Percentiles rank a stretch among this genome's conserved stretches.
Conservation (phyloP, 2,888 invertebrate genomes). For the Mermis nigrescens region DNA sequence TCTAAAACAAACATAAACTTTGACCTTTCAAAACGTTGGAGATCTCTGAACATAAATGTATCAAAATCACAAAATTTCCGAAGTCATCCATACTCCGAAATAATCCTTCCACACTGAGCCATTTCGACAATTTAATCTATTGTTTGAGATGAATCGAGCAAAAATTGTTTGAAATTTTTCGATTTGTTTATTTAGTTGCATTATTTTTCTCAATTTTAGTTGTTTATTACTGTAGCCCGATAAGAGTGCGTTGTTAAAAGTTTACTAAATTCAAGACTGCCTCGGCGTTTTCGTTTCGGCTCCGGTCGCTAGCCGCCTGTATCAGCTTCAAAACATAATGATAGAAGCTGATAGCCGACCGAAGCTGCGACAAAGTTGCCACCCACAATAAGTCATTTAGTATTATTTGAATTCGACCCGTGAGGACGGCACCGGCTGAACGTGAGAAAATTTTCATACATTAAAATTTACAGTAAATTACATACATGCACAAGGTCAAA, state of each 20-base stretch:
- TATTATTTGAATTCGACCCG: constrained; percentile 70
- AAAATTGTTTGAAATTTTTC: too few relatives aligned
- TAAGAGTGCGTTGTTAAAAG: too few relatives aligned
- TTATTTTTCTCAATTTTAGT: neutral
- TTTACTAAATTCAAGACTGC: neutral
- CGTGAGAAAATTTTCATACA: too few relatives aligned
- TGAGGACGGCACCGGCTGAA: constrained; percentile 74
- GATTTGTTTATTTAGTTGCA: constrained; percentile 14
- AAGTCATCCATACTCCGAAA: too few relatives aligned
- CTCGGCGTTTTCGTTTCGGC: constrained; percentile 45
- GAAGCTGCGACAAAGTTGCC: constrained; percentile 31
- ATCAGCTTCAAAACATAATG: constrained; percentile 60
- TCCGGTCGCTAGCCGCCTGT: constrained; percentile 47
- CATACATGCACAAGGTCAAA: neutral
- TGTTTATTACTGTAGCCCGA: too few relatives aligned
- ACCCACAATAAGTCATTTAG: constrained; percentile 93
- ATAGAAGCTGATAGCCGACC: constrained; percentile 49
- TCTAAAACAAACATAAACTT: too few relatives aligned
- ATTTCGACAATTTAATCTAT: too few relatives aligned
- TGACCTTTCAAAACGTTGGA: too few relatives aligned
- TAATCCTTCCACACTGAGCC: too few relatives aligned
- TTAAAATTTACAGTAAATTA: neutral
- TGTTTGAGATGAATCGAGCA: too few relatives aligned
- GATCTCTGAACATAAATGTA: too few relatives aligned
- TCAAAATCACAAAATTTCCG: too few relatives aligned